phyloP scores from a whole-genome alignment of 2,113 vertebrate genomes.

The Arenaria interpres region DNA sequence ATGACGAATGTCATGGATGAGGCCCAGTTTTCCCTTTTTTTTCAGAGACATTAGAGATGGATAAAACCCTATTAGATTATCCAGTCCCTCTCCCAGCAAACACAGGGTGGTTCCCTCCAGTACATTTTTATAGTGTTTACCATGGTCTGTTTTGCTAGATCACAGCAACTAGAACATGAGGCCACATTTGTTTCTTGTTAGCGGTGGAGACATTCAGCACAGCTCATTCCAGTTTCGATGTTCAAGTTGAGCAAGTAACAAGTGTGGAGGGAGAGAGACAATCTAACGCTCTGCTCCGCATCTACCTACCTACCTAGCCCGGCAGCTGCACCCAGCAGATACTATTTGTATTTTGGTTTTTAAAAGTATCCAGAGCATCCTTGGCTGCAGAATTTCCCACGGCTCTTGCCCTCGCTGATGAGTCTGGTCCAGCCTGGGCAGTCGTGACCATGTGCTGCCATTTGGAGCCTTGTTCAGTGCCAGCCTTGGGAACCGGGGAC shows the following conservation, averaged over 20 bases:
- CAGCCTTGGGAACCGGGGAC: not conserved
- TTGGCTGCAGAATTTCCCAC: not conserved
- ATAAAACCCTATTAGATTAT: conserved; percentile 63
- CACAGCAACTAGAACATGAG: conserved; percentile 67
- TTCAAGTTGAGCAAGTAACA: conserved; percentile 30
- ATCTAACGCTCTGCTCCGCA: not conserved
- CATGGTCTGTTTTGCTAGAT: conserved; percentile 70
- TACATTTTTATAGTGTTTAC: conserved; percentile 72
- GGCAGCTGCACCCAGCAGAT: not conserved
- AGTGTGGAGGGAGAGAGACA: conserved; percentile 12
- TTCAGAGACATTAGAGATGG: conserved; percentile 48
- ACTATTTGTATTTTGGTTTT: not conserved
- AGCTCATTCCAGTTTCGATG: conserved; percentile 14
- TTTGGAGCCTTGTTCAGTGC: not conserved
- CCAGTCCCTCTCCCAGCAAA: conserved; percentile 64
- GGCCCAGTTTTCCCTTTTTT: conserved; percentile 67
- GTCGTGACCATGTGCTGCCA: not conserved
- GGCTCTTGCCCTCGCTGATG: fast-evolving
- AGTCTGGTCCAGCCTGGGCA: not conserved
- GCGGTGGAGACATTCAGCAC: conserved; percentile 29
- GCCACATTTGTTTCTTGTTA: conserved; percentile 70
- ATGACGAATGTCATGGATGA: conserved; percentile 55
- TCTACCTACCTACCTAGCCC: not conserved
- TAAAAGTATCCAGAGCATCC: not conserved
- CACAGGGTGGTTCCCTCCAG: conserved; percentile 66